phyloP scores from a whole-genome alignment of 2,797 vertebrate species.

The Gouania willdenowi region DNA sequence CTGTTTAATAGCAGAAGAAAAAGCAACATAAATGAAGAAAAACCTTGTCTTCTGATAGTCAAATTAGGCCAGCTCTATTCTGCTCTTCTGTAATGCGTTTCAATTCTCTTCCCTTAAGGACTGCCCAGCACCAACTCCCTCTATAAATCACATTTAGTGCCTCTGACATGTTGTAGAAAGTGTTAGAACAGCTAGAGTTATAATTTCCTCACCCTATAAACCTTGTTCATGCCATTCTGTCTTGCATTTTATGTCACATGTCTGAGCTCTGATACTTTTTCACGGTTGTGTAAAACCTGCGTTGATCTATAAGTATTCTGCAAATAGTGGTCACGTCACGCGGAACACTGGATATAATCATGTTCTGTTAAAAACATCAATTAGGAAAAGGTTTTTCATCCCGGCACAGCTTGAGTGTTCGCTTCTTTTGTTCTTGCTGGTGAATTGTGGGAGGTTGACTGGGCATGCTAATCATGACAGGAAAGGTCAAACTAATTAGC shows the following conservation, averaged over 20 bases:
- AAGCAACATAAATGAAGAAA: background rate
- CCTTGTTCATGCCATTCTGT: conserved; percentile 32
- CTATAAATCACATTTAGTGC: conserved; percentile 59
- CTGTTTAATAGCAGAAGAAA: conserved; percentile 9
- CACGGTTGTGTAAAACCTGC: conserved; percentile 10
- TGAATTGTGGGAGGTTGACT: conserved; percentile 58
- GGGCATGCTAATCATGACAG: conserved; percentile 74
- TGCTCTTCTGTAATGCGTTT: conserved; percentile 23
- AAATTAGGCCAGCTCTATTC: conserved; percentile 11
- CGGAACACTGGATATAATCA: conserved; percentile 14
- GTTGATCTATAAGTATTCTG: conserved; percentile 9
- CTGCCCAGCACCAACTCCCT: conserved; percentile 42
- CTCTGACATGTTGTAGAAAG: conserved; percentile 45
- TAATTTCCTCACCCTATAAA: conserved; percentile 41
- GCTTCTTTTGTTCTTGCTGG: conserved; percentile 62
- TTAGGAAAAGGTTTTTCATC: conserved; percentile 28
- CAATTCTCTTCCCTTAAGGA: conserved; percentile 34
- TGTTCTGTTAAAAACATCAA: conserved; percentile 37
- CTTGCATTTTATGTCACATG: conserved; percentile 18
- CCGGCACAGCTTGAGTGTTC: conserved; percentile 35
- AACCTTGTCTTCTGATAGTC: conserved; percentile 20
- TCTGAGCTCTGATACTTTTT: conserved; percentile 2
- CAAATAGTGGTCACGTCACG: conserved; percentile 18
- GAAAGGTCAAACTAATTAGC: conserved; percentile 82
- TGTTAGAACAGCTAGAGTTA: conserved; percentile 42